Base-by-base conservation (phyloP, 2,113 vertebrate genomes). In the Corydoras sp. region DNA sequence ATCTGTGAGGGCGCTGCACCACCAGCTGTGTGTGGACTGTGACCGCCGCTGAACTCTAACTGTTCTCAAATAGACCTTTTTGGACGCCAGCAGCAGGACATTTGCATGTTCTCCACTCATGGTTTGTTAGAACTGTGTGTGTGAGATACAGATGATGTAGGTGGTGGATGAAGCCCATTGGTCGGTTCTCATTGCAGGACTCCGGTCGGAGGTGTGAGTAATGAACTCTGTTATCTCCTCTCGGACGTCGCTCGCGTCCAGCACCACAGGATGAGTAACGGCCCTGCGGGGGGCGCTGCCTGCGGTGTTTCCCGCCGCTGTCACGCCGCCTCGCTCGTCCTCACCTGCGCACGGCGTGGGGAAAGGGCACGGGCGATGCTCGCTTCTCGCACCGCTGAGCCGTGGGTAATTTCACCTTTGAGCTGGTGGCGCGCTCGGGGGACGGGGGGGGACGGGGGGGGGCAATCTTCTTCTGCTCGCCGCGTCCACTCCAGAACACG, bases 351-450 rank as follows among this genome's bases (percentile, higher is more conserved):
- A 65, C 65, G 30, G 58, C 29, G 51, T 74, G 58, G 77, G 74
- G 75, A 76, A 80, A 78, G 73, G 71, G 73, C 62, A 77, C 43
- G 15, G 29, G 76, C 65, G 67, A 74, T 65, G 62, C 24, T 69
- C 71, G 62, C 73, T 76, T 62, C 74, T 78, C 71, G 59, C 64
- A 71, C 67, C 71, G 75, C 65, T 74, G 75, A 77, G 72, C 78
- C 68, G 64, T 77, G 75, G 69, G 73, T 73, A 75, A 82, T 77
- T 75, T 76, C 72, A 77, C 77, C 80, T 77, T 65, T 67, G 69
- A 79, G 75, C 72, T 74, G 74, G 69, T 79, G 69, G 69, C 62
- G 18, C 62, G 43, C 68, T 71, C 68, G n/a, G n/a, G n/a, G n/a
- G n/a, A 63, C 73, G 72, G 64, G 55, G 69, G 62, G 69, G 35